Base-by-base conservation (phyloP, 2,888 invertebrate genomes). In the Ferdinandea cuprea region DNA sequence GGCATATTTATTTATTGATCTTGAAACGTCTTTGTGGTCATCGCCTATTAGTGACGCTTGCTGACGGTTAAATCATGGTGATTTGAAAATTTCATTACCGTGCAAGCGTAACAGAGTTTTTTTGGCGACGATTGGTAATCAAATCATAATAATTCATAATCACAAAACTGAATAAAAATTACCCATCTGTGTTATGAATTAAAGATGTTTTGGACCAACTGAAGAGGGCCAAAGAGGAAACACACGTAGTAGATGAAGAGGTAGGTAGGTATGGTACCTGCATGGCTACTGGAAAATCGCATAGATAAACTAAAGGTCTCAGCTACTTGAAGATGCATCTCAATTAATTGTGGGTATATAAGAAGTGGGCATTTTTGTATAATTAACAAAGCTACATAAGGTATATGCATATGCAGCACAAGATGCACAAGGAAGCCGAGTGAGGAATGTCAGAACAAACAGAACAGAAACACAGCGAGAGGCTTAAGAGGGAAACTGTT, bases 331-430 rank as follows among this genome's bases (percentile, higher is more conserved):
- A 46, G 78, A 78, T 78, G 83, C 83, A 83, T 83, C 78, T 83
- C 83, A 83, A 83, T 78, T 83, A 83, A 83, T 83, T 83, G 78
- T 78, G 37, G 35, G 78, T 68, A 52, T 50, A 32, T 77, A 77
- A 59, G 72, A 73, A 68, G 77, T 83, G 56, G 56, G 32, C 77
- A 72, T 72, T 28, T 63, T 83, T 48, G 77, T 77, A 83, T 83
- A 78, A 83, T 83, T 83, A 83, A 68, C 59, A 73, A 72, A 68
- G 44, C 61, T 63, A 52, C 52, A 80, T 19, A 71, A 8, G 40
- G 28, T 11, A 44, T 17, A 19, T 44, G 19, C 19, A 44, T 4
- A 11, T 9, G 19, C 8, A 17, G 44, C 32, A 32, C 0, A 17
- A 7, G 52, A 0, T 44, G 54, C 7, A 48, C 32, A 28, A 71